phyloP scores from a whole-genome alignment of 1,140 invertebrate species.

The Nasonia giraulti region DNA sequence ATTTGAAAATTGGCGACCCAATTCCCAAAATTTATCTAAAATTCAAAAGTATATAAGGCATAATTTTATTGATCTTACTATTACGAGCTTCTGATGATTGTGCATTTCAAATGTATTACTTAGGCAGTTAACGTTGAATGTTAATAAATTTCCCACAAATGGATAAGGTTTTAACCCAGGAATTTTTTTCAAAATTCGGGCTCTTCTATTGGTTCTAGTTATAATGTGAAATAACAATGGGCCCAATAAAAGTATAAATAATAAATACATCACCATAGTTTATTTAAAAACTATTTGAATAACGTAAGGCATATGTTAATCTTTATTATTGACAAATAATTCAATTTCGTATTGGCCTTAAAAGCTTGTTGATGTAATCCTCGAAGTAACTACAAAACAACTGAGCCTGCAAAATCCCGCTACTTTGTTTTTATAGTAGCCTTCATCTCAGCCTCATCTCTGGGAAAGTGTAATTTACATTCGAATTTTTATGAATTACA shows the following conservation, averaged over 20 bases:
- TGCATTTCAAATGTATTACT: constrained; percentile 26
- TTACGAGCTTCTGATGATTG: neutral
- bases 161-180: constrained; percentile 36
- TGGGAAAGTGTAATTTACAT: constrained; percentile 1
- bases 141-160: constrained; percentile 32
- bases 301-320: no score
- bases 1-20: constrained; percentile 26
- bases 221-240: constrained; percentile 34
- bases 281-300: neutral
- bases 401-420: neutral
- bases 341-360: neutral
- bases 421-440: constrained; percentile 24
- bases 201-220: constrained; percentile 49
- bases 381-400: neutral
- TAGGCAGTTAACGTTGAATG: constrained; percentile 39
- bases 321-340: neutral
- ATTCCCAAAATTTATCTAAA: constrained; percentile 55
- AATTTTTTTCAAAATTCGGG: constrained; percentile 40
- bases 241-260: constrained; percentile 16
- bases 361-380: neutral
- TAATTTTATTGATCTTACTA: neutral
- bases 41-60: neutral
- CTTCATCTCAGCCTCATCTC: neutral
- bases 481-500: neutral
- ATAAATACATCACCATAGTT: neutral